Percentiles rank a stretch among this genome's conserved stretches.
Evolutionary conservation across 2,797 vertebrate genomes (phyloP).

Genomic region (Manis javanica): DNA sequence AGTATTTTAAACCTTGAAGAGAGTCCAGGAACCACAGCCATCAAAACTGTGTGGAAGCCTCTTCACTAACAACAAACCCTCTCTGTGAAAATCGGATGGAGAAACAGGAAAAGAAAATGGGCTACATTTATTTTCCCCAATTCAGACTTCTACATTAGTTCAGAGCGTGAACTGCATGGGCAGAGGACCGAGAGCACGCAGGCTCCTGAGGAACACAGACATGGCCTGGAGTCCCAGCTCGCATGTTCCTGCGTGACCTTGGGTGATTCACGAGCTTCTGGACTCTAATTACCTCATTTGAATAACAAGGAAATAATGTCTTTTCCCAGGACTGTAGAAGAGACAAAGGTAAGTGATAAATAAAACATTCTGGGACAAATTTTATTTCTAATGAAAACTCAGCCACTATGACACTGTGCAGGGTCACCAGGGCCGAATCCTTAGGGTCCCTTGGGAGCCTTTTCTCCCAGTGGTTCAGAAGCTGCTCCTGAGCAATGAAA

Average conservation of each 20-base stretch:
- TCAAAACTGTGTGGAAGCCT: not conserved
- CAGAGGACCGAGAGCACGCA: not conserved
- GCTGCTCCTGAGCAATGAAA: not conserved
- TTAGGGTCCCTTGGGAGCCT: not conserved
- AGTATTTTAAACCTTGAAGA: not conserved
- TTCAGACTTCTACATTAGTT: not conserved
- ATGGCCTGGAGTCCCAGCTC: not conserved
- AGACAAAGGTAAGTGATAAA: not conserved
- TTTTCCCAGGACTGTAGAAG: constrained; percentile 27
- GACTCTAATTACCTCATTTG: constrained; percentile 44
- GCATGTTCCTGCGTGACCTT: not conserved
- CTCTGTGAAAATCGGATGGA: not conserved
- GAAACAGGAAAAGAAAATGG: not conserved
- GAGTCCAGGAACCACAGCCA: not conserved
- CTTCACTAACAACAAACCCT: not conserved
- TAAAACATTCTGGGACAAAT: constrained; percentile 14
- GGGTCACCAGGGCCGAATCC: not conserved
- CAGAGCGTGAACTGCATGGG: not conserved
- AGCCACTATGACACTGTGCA: not conserved
- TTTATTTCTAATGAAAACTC: constrained; percentile 8
- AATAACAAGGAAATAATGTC: constrained; percentile 57
- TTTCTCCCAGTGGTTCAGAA: constrained; percentile 32
- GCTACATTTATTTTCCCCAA: not conserved
- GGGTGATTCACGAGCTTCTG: not conserved
- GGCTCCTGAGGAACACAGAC: not conserved